Conservation (phyloP, 64 coral and sea anemone species). For the Montipora foliosa region DNA sequence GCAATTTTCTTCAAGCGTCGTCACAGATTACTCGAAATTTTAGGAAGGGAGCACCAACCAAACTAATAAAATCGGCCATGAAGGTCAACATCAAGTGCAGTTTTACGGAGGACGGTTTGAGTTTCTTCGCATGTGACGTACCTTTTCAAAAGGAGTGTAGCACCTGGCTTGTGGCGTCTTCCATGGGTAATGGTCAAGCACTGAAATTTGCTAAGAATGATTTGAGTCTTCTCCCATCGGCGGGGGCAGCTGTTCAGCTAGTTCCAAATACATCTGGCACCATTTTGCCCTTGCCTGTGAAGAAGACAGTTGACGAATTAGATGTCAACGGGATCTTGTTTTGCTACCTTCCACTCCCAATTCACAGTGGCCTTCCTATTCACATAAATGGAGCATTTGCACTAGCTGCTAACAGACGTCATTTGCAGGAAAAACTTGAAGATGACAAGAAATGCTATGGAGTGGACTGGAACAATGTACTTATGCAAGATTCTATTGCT, state of each 20-base stretch:
- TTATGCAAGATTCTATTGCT: slow-evolving; percentile 73
- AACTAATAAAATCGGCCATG: not conserved
- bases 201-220: not conserved
- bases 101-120: not conserved
- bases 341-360: slow-evolving; percentile 82
- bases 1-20: slow-evolving; percentile 52
- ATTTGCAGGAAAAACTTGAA: slow-evolving; percentile 73
- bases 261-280: not conserved
- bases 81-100: not conserved
- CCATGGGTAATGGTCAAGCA: slow-evolving; percentile 20
- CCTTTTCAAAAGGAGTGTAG: not conserved
- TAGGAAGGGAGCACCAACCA: not conserved
- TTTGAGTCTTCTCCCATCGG: not conserved
- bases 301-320: too few species aligned
- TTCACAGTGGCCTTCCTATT: slow-evolving; percentile 79
- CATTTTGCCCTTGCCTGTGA: too few species aligned
- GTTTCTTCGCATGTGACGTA: not conserved
- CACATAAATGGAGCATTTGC: slow-evolving; percentile 90
- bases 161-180: not conserved
- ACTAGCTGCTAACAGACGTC: slow-evolving; percentile 72
- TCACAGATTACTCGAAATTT: not conserved
- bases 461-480: slow-evolving; percentile 80
- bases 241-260: slow-evolving; percentile 12
- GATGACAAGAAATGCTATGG: slow-evolving; percentile 78
- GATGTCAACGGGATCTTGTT: slow-evolving; percentile 48